Evolutionary conservation across 2,797 vertebrate species (phyloP).

Genomic region (Cirrhinus molitorella): DNA sequence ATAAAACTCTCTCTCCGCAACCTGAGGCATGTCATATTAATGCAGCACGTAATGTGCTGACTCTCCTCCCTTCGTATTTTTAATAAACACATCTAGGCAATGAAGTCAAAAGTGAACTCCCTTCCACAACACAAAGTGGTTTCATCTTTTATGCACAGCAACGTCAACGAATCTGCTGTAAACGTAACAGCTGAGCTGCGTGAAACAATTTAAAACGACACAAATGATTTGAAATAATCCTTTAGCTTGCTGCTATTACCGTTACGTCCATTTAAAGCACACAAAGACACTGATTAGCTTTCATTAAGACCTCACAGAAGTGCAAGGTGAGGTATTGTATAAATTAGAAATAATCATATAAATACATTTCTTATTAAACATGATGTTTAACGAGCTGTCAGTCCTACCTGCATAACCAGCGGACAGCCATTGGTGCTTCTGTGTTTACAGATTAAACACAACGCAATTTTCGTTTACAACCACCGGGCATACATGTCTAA

Average conservation of each 20-base stretch:
- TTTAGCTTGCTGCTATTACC: background rate
- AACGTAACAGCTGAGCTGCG: conserved; percentile 4
- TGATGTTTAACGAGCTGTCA: conserved; percentile 11
- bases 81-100: background rate
- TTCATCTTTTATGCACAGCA: conserved; percentile 46
- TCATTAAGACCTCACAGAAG: background rate
- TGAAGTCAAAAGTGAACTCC: conserved; percentile 19
- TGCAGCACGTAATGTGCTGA: background rate
- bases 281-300: conserved; percentile 2
- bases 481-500: conserved; percentile 30
- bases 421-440: conserved; percentile 78
- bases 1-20: background rate
- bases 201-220: background rate
- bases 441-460: conserved; percentile 48
- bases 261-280: background rate
- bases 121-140: conserved; percentile 48
- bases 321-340: background rate
- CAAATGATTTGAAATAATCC: background rate
- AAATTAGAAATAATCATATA: background rate
- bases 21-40: background rate
- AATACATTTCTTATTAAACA: conserved; percentile 8
- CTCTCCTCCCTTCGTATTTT: background rate
- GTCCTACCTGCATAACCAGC: conserved; percentile 84
- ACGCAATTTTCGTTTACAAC: conserved; percentile 46
- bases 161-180: conserved; percentile 46